These are phyloP conservation scores for Papilio protenor DNA, from an alignment of 2,888 invertebrate genomes.

Conservation along the genomic window DNA sequence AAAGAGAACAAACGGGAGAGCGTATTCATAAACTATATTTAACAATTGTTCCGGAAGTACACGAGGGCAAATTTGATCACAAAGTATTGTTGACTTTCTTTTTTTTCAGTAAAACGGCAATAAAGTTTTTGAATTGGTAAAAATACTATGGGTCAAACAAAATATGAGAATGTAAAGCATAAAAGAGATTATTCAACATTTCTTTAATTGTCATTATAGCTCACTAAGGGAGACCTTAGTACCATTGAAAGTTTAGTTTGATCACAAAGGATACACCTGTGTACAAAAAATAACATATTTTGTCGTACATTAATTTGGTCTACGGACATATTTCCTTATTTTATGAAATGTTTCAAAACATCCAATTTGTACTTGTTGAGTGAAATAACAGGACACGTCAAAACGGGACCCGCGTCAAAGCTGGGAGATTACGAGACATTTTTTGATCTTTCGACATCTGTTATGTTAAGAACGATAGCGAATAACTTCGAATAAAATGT, in stretches of 20 bases:
- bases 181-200: not conserved
- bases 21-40: not conserved
- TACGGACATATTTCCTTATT: not conserved
- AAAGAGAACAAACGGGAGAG: not conserved
- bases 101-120: not conserved
- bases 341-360: constrained; percentile 11
- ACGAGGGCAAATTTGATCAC: not conserved
- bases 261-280: not conserved
- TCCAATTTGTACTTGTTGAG: constrained; percentile 37
- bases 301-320: not conserved
- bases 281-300: not conserved
- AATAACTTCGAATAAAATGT: constrained; percentile 13
- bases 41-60: not conserved
- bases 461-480: constrained; percentile 12
- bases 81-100: not conserved
- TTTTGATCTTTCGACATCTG: constrained; percentile 35
- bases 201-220: not conserved
- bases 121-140: not conserved
- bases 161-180: not conserved
- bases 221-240: too few relatives aligned
- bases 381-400: constrained; percentile 26
- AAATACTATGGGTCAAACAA: not conserved
- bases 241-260: too few relatives aligned
- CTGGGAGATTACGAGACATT: constrained; percentile 23
- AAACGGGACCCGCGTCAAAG: constrained; percentile 24